Conservation (phyloP, 2,113 vertebrate genomes). For the Paracanthobrama guichenoti region DNA sequence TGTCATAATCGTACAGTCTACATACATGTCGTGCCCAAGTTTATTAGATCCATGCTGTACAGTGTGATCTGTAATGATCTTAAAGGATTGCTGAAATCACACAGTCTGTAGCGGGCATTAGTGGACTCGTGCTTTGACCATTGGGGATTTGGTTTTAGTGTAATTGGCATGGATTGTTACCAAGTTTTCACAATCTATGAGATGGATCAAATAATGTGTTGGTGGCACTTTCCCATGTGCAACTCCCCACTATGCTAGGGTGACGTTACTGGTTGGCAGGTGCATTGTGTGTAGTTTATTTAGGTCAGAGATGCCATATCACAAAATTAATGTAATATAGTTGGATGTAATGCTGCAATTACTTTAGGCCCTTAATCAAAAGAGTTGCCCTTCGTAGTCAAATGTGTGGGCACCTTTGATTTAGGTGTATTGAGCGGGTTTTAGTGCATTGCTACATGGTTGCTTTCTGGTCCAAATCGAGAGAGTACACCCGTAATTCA, state of each 20-base stretch:
- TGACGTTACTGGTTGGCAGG: no score
- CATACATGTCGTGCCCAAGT: no score
- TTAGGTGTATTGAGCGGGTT: not conserved
- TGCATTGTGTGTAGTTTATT: not conserved
- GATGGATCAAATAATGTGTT: not conserved
- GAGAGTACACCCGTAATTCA: not conserved
- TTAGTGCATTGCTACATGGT: not conserved
- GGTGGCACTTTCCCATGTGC: not conserved
- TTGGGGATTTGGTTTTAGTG: not conserved
- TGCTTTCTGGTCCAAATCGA: not conserved
- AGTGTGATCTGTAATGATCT: no score
- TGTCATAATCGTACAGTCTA: no score
- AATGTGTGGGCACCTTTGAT: not conserved
- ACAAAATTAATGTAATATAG: not conserved
- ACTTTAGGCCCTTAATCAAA: not conserved
- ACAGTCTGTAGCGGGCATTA: no score
- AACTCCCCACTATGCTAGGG: no score
- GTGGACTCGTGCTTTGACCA: not conserved
- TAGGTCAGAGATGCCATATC: not conserved
- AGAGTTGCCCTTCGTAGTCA: not conserved
- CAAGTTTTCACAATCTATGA: not conserved
- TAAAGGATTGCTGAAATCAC: no score
- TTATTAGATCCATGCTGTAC: no score
- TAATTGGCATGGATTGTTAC: not conserved
- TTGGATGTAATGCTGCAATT: not conserved